phyloP scores from a whole-genome alignment of 2,113 vertebrate genomes.

The Coptodon rendalli region DNA sequence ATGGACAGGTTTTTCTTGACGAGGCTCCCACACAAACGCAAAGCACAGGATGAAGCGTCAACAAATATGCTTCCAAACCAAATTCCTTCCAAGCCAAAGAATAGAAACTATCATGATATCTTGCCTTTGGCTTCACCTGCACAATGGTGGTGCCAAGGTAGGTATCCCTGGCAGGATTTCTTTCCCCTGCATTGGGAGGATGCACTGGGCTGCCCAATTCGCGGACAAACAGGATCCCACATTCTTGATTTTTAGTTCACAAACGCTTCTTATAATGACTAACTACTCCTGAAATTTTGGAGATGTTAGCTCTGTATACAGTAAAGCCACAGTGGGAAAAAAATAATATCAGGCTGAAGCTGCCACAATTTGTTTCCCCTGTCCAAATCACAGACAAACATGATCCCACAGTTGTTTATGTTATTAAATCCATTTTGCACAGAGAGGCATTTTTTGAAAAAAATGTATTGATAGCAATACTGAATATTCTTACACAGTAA shows the following conservation, averaged over 20 bases:
- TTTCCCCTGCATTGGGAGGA: not conserved
- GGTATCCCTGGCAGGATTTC: not conserved
- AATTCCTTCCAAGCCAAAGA: not conserved
- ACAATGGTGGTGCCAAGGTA: not conserved
- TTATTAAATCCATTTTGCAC: not conserved
- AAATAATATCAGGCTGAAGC: not conserved
- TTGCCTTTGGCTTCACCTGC: not conserved
- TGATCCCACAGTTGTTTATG: not conserved
- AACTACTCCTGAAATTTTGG: not conserved
- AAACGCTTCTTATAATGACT: not conserved
- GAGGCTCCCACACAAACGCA: not conserved
- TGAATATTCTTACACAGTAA: not conserved
- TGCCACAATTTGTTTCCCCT: not conserved
- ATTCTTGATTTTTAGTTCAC: not conserved
- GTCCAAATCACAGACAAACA: not conserved
- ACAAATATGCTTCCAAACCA: not conserved
- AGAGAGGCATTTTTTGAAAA: not conserved
- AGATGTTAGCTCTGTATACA: not conserved
- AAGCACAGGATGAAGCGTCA: not conserved
- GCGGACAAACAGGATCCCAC: not conserved
- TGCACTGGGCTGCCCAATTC: not conserved
- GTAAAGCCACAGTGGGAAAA: not conserved
- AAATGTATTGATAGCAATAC: not conserved
- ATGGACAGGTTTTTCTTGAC: not conserved
- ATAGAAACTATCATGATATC: not conserved